Evolutionary conservation across 2,113 vertebrate genomes (phyloP).

Genomic region (Paedocypris sp.): DNA sequence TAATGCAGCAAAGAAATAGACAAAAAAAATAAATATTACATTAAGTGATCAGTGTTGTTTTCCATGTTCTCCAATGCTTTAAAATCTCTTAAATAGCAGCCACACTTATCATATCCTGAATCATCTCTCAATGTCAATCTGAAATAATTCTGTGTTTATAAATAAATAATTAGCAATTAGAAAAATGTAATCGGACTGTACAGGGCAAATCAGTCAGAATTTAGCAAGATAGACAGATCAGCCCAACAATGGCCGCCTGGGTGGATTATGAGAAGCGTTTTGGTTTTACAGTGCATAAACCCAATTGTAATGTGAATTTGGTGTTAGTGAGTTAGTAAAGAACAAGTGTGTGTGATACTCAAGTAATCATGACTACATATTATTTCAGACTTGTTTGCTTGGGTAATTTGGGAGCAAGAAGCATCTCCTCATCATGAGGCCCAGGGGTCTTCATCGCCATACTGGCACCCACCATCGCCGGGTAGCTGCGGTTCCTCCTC

Average conservation of each 20-base stretch:
- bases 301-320: not conserved
- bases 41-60: not conserved
- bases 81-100: no score
- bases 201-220: not conserved
- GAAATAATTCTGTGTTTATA: no score
- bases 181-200: not conserved
- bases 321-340: not conserved
- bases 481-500: constrained; percentile 87
- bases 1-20: not conserved
- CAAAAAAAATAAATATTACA: not conserved
- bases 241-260: no score
- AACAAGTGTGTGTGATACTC: constrained; percentile 11
- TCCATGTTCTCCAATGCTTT: not conserved
- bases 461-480: constrained; percentile 91
- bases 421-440: constrained; percentile 68
- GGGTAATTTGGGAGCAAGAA: constrained; percentile 66
- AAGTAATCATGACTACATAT: constrained; percentile 33
- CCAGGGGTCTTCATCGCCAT: constrained; percentile 93
- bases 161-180: no score
- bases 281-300: constrained; percentile 11
- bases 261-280: constrained; percentile 18
- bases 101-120: no score
- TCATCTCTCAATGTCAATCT: no score
- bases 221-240: not conserved
- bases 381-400: constrained; percentile 69